Evolutionary conservation across 1,140 invertebrate species (phyloP).

Genomic region (Drosophila lini): DNA sequence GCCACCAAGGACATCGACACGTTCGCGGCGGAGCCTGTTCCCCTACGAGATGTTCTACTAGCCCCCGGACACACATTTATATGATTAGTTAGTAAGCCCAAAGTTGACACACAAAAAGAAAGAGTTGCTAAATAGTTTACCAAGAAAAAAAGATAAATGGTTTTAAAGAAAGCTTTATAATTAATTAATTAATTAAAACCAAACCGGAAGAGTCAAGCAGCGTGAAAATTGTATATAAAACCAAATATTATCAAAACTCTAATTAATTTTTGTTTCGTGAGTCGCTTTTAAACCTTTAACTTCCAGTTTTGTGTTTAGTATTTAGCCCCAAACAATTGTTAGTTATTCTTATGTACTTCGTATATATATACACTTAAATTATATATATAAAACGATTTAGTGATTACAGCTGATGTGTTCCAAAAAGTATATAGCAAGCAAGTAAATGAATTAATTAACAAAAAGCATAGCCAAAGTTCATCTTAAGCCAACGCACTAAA

Average conservation of each 20-base stretch:
- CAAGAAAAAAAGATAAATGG: conserved; percentile 33
- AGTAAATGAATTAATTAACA: conserved; percentile 54
- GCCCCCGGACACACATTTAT: conserved; percentile 33
- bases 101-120: conserved; percentile 31
- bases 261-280: conserved; percentile 26
- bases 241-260: conserved; percentile 10
- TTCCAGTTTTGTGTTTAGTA: conserved; percentile 51
- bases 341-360: conserved; percentile 39
- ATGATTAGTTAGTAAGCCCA: conserved; percentile 49
- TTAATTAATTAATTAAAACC: conserved; percentile 37
- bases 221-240: conserved; percentile 55
- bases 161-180: conserved; percentile 72
- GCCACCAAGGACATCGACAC: neutral
- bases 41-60: conserved; percentile 75
- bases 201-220: conserved; percentile 17
- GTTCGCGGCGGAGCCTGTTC: conserved; percentile 25
- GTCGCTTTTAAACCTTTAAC: conserved; percentile 37
- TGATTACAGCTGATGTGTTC: conserved; percentile 73
- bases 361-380: conserved; percentile 10
- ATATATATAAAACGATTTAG: conserved; percentile 29
- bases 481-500: conserved; percentile 42
- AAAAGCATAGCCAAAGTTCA: conserved; percentile 66
- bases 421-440: conserved; percentile 55
- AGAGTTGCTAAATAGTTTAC: conserved; percentile 24
- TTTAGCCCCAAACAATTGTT: conserved; percentile 33